Base-by-base conservation (phyloP, 2,113 vertebrate genomes). In the Charina bottae region DNA sequence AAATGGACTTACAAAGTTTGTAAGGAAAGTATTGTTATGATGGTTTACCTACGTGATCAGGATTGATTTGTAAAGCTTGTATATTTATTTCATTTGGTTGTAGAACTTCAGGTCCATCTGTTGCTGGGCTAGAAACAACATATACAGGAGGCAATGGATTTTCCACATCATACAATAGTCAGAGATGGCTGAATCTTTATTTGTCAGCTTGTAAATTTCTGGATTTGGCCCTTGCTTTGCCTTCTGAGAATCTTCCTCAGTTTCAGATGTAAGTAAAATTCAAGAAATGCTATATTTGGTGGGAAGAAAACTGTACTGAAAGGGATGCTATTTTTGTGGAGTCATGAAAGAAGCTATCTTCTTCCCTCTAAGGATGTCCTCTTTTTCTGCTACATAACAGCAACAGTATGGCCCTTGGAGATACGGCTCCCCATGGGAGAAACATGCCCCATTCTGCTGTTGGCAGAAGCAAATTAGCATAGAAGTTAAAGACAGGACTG, bases 151-250 rank as follows among this genome's bases (percentile, higher is more conserved):
- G 99, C 59, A 99, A 99, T 86, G 99, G 99, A 88, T 99, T 99
- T 96, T 99, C 99, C 88, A 99, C 99, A 1, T 99, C 99, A 85
- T 99, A 99, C 96, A 99, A 99, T 94, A 99, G 99, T 96, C 99
- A 99, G 95, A 98, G 99, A 37, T 99, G 99, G 99, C 96, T 99
- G 95, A 99, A 99, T 96, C 98, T 99, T n/a, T 99, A 99, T 96
- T 97, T 99, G 91, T 99, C 99, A 0, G 99, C 99, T 93, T 99
- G 99, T 97, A 99, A 99, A 96, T 99, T 99, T 96, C 97, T 99
- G 97, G 99, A 99, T 94, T 98, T 99, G 97, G 99, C 99, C 93
- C 95, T 99, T 88, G 98, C 99, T 56, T 97, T 99, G 90, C 99
- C 99, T 11, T 99, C 99, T 9, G 99, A 99, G 97, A 99, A 99